Evolutionary conservation across 2,888 invertebrate genomes (phyloP), one percentile per base, ranked within the genome.

Genomic region (Ellobium chinense): DNA sequence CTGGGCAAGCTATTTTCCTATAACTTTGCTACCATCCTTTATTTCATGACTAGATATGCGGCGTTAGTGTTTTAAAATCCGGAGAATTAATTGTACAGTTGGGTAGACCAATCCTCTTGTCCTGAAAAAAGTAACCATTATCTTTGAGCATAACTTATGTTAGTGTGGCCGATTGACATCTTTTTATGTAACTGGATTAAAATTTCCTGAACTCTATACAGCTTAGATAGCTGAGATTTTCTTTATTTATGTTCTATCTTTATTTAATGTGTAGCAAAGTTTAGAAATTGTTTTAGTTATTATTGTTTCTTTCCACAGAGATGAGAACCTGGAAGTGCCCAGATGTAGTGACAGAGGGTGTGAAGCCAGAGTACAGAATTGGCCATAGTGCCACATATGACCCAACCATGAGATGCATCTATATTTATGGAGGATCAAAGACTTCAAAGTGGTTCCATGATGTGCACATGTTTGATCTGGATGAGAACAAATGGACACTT

Each of bases 361-460:
- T 86, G 74, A 89, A 88, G 46, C 89, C 90, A 21, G 90, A 91
- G 76, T 87, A 87, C 56, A 84, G 92, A 21, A 91, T 92, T 89
- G 92, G 92, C n/a, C 92, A 92, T 86, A 89, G 91, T 27, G 90
- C 91, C 1, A 89, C 90, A 5, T 91, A 90, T 80, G 91, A 92
- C 81, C 90, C 91, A 37, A 88, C 87, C 18, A 85, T 92, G 24
- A 78, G 90, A 21, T 91, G 92, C 85, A 85, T 92, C 39, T 92
- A 92, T 79, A 85, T 92, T 54, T 91, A 87, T 82, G 92, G 92
- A 5, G 92, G 92, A 4, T 91, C 92, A 37, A 92, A 92, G 85
- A 91, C 91, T 81, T 86, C 88, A 4, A 88, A 90, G 73, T 92
- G 92, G 92, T 92, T 91, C 83, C 90, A 89, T 84, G 92, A 92